Conservation (phyloP, 1,140 invertebrate genomes). For the Bombus terrestris region DNA sequence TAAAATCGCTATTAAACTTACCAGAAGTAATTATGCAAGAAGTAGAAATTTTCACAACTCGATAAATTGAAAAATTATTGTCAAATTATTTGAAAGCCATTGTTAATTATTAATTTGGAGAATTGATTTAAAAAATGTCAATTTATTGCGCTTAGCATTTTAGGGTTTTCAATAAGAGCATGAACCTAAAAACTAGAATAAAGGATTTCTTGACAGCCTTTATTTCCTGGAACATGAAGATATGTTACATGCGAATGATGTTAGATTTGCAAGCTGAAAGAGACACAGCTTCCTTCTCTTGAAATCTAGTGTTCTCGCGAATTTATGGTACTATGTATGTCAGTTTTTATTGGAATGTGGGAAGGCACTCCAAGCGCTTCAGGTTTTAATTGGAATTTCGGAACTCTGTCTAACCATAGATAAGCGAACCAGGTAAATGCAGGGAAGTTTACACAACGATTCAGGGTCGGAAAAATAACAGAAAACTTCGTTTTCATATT, state of each 20-base stretch:
- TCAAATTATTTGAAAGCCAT: too few species aligned
- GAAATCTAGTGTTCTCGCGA: neutral
- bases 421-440: neutral
- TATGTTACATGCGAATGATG: neutral
- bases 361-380: neutral
- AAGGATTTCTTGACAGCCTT: neutral
- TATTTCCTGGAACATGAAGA: neutral
- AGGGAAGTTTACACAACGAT: neutral
- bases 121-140: too few species aligned
- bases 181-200: too few species aligned
- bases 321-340: neutral
- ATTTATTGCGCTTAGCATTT: too few species aligned
- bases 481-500: neutral
- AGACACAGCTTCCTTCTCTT: neutral
- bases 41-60: too few species aligned
- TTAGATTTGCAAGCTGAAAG: too few species aligned
- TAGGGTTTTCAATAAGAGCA: too few species aligned
- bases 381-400: slow-evolving; percentile 17
- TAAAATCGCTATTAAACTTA: too few species aligned
- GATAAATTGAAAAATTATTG: too few species aligned
- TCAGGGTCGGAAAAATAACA: neutral
- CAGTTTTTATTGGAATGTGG: neutral
- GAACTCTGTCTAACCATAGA: neutral
- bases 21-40: too few species aligned
- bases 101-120: too few species aligned